A percentile compares a stretch with the other conserved stretches of the same genome.
Conservation (phyloP, 2,797 vertebrate species). For the Picus viridis region DNA sequence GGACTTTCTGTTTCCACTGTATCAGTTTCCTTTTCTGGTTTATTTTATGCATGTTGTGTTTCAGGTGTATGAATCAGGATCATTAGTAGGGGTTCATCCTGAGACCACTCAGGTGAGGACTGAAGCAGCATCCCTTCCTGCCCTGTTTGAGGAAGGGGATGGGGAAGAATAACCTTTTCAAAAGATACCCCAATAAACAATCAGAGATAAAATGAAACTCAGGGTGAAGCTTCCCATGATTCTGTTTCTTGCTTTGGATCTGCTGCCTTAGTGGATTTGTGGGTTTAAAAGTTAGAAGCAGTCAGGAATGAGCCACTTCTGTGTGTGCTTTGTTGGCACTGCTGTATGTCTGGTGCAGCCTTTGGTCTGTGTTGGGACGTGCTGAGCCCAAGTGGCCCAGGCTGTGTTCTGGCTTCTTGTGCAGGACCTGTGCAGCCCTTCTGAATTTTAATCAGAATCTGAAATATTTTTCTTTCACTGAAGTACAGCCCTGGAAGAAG, state of each 20-base stretch:
- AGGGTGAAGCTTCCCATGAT: not conserved
- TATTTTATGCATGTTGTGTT: slow-evolving; percentile 1
- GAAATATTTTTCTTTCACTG: not conserved
- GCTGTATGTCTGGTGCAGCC: not conserved
- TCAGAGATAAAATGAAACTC: not conserved
- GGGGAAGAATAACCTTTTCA: not conserved
- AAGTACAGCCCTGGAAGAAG: not conserved
- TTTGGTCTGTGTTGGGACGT: not conserved
- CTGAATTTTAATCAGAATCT: not conserved
- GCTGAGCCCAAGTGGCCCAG: not conserved
- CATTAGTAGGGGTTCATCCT: not conserved
- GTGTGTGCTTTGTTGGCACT: not conserved
- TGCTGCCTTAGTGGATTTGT: not conserved
- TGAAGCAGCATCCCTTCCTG: not conserved
- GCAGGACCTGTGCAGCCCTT: not conserved
- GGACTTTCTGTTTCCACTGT: not conserved
- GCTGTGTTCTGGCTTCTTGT: accelerated
- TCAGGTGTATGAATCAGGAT: not conserved
- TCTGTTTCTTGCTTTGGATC: not conserved
- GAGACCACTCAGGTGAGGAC: not conserved
- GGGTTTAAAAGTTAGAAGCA: not conserved
- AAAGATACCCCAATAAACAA: not conserved
- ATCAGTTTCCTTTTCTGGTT: not conserved
- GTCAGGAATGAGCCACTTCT: not conserved
- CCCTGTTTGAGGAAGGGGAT: not conserved